Base-by-base conservation (phyloP, 2,888 invertebrate species). In the Lathronympha strigana region DNA sequence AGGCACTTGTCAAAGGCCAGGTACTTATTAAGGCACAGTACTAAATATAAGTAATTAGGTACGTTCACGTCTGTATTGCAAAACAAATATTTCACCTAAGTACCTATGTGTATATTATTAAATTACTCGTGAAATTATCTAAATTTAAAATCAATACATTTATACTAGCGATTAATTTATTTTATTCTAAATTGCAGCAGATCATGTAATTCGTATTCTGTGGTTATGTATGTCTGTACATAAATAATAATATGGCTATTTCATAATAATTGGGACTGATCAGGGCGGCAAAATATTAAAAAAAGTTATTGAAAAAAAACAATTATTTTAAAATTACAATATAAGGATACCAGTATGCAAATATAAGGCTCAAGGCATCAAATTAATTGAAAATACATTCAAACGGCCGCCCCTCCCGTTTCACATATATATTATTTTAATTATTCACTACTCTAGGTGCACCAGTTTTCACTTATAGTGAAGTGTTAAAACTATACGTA, bases 171-270 rank as follows among this genome's bases (percentile, higher is more conserved):
- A 58, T 61, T 67, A 47, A 50, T 54, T 55, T 49, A 66, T 51
- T 40, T 61, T 28, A 64, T 28, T 55, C 63, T 76, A 78, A 70
- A 73, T 72, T 76, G 72, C 74, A 75, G 74, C 76, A 81, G 76
- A 80, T 81, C 76, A 71, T 75, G 57, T 57, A 66, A 61, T 57
- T 66, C 57, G 64, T 63, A 63, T 69, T 61, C 63, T 63, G 67
- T 72, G 72, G 71, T n/a, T n/a, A n/a, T n/a, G n/a, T 61, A 68
- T 69, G 72, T 73, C 73, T 78, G 75, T 73, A 72, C 76, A 81
- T 77, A 72, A 76, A 81, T 77, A 79, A 81, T 84, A 84, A 83
- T 87, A 87, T 87, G 87, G 87, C 87, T 86, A 84, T 80, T 73
- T 75, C 76, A 79, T 70, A 75, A 72, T 71, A 50, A 28, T 80